Percentiles rank a stretch among this genome's conserved stretches.
Conservation (phyloP, 2,888 invertebrate genomes). For the Trachelus iudaicus region DNA sequence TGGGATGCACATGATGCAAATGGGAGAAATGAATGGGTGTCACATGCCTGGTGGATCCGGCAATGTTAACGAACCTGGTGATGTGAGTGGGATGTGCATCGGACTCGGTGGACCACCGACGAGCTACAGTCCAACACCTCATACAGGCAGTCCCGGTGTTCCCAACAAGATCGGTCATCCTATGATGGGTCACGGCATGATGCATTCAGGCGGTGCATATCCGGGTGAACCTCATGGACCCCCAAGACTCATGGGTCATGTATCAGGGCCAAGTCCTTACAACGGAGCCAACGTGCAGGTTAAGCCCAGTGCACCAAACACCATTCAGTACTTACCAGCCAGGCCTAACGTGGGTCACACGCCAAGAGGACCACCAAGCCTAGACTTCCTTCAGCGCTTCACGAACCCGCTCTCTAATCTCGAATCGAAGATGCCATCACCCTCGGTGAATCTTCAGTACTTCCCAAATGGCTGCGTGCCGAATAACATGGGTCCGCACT, state of each 20-base stretch:
- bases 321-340: conserved; percentile 97
- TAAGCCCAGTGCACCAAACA: conserved; percentile 96
- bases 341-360: conserved; percentile 85
- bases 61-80: conserved; percentile 45
- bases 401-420: conserved; percentile 83
- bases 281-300: conserved; percentile 90
- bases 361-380: conserved; percentile 85
- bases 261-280: conserved; percentile 69
- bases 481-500: conserved; percentile 67
- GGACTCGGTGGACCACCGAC: conserved; percentile 58
- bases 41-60: conserved; percentile 52
- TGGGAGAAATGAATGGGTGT: conserved; percentile 65
- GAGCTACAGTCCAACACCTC: conserved; percentile 60
- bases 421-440: conserved; percentile 77
- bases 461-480: conserved; percentile 74
- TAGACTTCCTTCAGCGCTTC: conserved; percentile 90
- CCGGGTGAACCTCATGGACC: conserved; percentile 64
- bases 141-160: conserved; percentile 59
- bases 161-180: conserved; percentile 57
- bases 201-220: conserved; percentile 41
- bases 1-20: conserved; percentile 63
- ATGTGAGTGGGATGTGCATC: conserved; percentile 62
- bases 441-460: conserved; percentile 76
- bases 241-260: conserved; percentile 58
- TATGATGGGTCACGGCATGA: conserved; percentile 61